Base-by-base conservation (phyloP, 1,140 invertebrate genomes). In the Brachionus asplanchnoidis region DNA sequence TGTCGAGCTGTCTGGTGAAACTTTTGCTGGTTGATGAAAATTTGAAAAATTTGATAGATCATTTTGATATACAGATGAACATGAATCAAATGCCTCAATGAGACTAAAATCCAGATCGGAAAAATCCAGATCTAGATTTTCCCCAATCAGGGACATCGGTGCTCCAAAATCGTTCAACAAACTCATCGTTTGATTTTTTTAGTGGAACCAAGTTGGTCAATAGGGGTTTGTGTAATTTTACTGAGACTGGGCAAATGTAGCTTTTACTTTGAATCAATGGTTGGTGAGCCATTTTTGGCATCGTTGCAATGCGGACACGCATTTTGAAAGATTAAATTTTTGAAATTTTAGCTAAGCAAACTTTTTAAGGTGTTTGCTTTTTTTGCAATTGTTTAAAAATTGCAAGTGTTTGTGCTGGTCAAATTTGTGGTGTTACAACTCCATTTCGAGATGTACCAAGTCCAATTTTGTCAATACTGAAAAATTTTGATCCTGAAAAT, bases 271-370 rank as follows among this genome's bases (percentile, higher is more conserved):
- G 17, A 44, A 77, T 46, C 73, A 77, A 77, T 26, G 73, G 12
- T 77, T 77, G 73, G 73, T 46, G 42, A 77, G 26, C 73, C 73
- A 77, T 77, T 77, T 77, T 77, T 23, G 73, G 73, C 26, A 46
- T 23, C 73, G 26, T 77, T 77, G 46, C 23, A 20, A 73, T 73
- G 68, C 68, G 68, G 17, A 73, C 68, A 42, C 68, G 68, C 68
- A 73, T 73, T 73, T 73, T 73, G 53, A 60, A 60, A 26, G 17
- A 14, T 36, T 68, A 32, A 65, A 68, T 73, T 73, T 73, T 40
- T 9, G 6, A 42, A 42, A 42, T 20, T 73, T 40, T 42, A 68
- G 26, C 26, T 73, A 73, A 73, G 68, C 68, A 73, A 73, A 73
- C 68, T 36, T 73, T 70, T 17, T 8, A 23, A 3, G 17, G 17